A percentile compares a stretch with the other conserved stretches of the same genome.
Conservation (phyloP, 1,140 invertebrate genomes). For the Drosophila ambigua region DNA sequence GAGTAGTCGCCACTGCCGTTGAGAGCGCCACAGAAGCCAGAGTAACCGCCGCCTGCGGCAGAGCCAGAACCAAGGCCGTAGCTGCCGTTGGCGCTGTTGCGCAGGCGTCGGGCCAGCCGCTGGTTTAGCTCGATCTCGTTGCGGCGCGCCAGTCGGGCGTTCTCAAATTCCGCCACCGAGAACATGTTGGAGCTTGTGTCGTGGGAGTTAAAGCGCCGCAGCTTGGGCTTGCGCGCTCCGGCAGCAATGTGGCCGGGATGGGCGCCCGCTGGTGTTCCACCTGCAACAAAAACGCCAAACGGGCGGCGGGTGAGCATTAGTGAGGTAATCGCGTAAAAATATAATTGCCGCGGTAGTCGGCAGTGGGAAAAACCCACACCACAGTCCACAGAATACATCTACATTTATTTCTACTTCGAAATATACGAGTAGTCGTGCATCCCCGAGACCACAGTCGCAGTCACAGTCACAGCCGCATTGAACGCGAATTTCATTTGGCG, state of each 20-base stretch:
- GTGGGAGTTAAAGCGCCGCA: constrained; percentile 83
- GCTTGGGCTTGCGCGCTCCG: constrained; percentile 79
- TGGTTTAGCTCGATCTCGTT: constrained; percentile 83
- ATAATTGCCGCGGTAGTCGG: constrained; percentile 62
- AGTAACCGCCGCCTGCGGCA: constrained; percentile 34
- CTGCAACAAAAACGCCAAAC: constrained; percentile 41
- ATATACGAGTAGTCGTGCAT: constrained; percentile 1
- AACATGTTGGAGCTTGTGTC: constrained; percentile 84
- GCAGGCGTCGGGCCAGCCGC: constrained; percentile 67
- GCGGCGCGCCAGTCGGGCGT: constrained; percentile 80
- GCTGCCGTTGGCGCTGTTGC: constrained; percentile 63
- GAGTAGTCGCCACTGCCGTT: constrained; percentile 80
- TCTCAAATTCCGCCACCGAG: constrained; percentile 83
- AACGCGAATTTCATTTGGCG: constrained; percentile 45
- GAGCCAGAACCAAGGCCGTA: constrained; percentile 44
- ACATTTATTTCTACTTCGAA: constrained; percentile 32
- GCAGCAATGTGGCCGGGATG: constrained; percentile 61
- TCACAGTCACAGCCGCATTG: constrained; percentile 7
- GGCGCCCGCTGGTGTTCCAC: constrained; percentile 60
- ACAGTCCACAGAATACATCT: neutral
- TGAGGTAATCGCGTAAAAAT: constrained; percentile 69
- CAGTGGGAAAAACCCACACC: constrained; percentile 69
- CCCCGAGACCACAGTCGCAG: neutral
- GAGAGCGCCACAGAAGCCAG: constrained; percentile 52
- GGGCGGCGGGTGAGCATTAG: constrained; percentile 54